phyloP scores from a whole-genome alignment of 2,797 vertebrate species.

The Hyperoplus lanceolatus region DNA sequence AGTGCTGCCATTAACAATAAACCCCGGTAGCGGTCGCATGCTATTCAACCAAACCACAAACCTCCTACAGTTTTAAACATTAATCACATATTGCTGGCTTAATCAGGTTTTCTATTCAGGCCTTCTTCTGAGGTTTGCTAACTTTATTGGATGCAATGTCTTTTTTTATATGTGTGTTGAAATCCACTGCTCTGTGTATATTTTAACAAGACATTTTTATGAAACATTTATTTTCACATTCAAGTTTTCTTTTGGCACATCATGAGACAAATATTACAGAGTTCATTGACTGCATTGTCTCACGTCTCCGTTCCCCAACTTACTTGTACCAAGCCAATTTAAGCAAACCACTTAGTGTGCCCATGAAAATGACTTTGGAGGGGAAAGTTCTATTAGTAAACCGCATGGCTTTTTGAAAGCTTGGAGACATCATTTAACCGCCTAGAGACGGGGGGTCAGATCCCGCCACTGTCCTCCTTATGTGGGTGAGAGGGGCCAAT shows the following conservation, averaged over 20 bases:
- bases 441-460: conserved; percentile 39
- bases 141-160: not conserved
- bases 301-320: conserved; percentile 35
- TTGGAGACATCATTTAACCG: conserved; percentile 53
- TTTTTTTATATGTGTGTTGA: not conserved
- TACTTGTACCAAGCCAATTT: conserved; percentile 49
- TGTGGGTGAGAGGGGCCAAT: conserved; percentile 53
- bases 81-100: conserved; percentile 49
- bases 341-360: conserved; percentile 60
- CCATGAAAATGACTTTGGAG: conserved; percentile 51
- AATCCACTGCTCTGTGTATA: conserved; percentile 31
- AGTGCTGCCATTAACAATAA: conserved; percentile 64
- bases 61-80: conserved; percentile 59
- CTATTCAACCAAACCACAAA: conserved; percentile 59
- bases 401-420: conserved; percentile 46
- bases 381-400: conserved; percentile 52
- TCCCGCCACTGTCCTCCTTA: conserved; percentile 43
- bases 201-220: conserved; percentile 54
- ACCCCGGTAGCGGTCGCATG: conserved; percentile 54
- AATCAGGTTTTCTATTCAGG: conserved; percentile 44
- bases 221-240: conserved; percentile 34
- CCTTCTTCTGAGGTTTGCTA: conserved; percentile 30
- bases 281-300: conserved; percentile 52
- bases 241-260: conserved; percentile 41
- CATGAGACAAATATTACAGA: conserved; percentile 42